A percentile compares a stretch with the other conserved stretches of the same genome.
Evolutionary conservation across 2,113 vertebrate species (phyloP).

Genomic region (Melanostigma gelatinosum): DNA sequence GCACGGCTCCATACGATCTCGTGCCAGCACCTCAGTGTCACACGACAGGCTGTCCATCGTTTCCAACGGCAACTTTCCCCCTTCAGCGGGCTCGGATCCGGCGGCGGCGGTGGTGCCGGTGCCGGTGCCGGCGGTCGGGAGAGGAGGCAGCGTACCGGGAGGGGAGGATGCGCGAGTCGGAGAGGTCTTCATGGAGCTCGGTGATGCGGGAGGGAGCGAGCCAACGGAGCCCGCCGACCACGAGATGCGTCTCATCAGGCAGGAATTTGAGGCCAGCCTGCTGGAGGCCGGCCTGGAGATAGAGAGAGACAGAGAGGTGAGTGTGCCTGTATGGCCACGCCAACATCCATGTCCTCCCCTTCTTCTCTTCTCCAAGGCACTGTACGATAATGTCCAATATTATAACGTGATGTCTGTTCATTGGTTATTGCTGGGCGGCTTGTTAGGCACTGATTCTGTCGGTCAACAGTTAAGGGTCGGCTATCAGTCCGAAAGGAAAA

Average conservation of each 20-base stretch:
- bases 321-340: neutral
- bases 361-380: neutral
- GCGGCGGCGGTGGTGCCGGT: constrained; percentile 60
- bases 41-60: constrained; percentile 79
- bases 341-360: neutral
- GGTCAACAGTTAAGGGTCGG: neutral
- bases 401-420: neutral
- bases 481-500: neutral
- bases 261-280: constrained; percentile 91
- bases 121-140: constrained; percentile 37
- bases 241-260: constrained; percentile 87
- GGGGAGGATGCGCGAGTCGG: constrained; percentile 52
- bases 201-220: constrained; percentile 53
- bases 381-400: neutral
- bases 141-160: constrained; percentile 45
- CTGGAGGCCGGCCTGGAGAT: constrained; percentile 92
- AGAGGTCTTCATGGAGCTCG: constrained; percentile 74
- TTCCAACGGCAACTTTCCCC: constrained; percentile 87
- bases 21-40: constrained; percentile 8
- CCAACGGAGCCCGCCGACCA: constrained; percentile 85
- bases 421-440: neutral
- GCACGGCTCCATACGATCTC: constrained; percentile 52
- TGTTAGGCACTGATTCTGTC: neutral
- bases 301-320: constrained; percentile 89
- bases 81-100: constrained; percentile 52